Evolutionary conservation across 1,140 invertebrate species (phyloP), one percentile per base, ranked within the genome.

Genomic region (Penaeus vannamei): DNA sequence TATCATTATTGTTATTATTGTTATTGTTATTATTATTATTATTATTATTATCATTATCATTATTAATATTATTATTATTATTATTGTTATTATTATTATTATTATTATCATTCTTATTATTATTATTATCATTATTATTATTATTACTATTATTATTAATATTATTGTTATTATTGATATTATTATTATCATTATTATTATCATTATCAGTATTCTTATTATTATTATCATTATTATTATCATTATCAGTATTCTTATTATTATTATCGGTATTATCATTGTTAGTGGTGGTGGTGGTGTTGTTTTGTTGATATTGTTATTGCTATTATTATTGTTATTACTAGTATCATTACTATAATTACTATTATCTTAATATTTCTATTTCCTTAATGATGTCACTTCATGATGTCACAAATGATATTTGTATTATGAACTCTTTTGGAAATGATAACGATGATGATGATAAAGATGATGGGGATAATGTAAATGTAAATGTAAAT

Each of bases 1-100:
- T 76, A 76, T 76, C 22, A 76, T 76, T 76, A 76, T 76, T 26
- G 26, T 76, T 76, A 29, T n/a, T 76, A 76, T 76, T 76, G 26
- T 29, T 76, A 76, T 76, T 5, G 26, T 29, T 26, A 29, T 76
- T 76, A 29, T 76, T 76, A n/a, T 29, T 76, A n/a, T 76, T 76
- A n/a, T 76, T 76, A 76, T 76, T 29, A 76, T 76, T 76, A 76
- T 76, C 26, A 76, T 22, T 26, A 76, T 76, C 23, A 76, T 76
- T 23, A 72, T 29, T 76, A n/a, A n/a, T n/a, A 3, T 76, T 26
- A n/a, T 76, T 29, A 76, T 76, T 76, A 76, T n/a, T 76, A 23
- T 76, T 26, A 20, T 72, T 0, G 12, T 26, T 17, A 72, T 72
- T 10, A 14, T 26, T 1, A 72, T 72, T 10, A 10, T 26, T 72